phyloP scores from a whole-genome alignment of 2,113 vertebrate genomes.

The Rhipidura dahli region DNA sequence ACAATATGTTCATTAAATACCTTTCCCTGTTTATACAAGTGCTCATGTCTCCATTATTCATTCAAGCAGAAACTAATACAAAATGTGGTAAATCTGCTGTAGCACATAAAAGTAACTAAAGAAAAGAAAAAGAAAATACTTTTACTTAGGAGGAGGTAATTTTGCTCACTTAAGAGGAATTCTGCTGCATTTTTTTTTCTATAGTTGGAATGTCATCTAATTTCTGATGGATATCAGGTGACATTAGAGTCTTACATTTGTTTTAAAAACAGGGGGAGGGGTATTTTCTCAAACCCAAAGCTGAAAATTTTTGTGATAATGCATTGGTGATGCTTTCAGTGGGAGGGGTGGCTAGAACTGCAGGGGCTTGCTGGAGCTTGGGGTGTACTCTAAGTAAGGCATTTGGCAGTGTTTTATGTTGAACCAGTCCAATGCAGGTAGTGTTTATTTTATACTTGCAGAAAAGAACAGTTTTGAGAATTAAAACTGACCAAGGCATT shows the following conservation, averaged over 20 bases:
- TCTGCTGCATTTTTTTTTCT: background rate
- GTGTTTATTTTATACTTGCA: background rate
- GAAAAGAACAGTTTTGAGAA: background rate
- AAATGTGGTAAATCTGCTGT: slow-evolving; percentile 32
- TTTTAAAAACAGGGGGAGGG: background rate
- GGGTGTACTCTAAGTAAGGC: background rate
- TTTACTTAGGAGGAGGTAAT: background rate
- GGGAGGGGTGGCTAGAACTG: background rate
- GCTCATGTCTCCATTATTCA: slow-evolving; percentile 48
- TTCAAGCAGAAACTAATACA: slow-evolving; percentile 42
- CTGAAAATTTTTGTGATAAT: background rate
- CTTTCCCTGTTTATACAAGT: slow-evolving; percentile 57
- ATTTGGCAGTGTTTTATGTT: background rate
- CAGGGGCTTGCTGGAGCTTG: background rate
- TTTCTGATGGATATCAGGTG: slow-evolving; percentile 8
- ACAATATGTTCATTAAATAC: slow-evolving; percentile 64
- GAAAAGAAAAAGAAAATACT: background rate
- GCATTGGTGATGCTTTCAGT: background rate
- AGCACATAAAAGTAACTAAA: background rate
- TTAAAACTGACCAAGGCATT: background rate
- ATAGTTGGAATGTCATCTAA: background rate
- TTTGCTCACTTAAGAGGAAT: background rate
- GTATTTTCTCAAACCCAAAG: background rate
- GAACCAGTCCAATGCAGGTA: background rate
- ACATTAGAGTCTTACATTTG: background rate